Evolutionary conservation across 2,888 invertebrate species (phyloP).

Genomic region (Stramonita haemastoma): DNA sequence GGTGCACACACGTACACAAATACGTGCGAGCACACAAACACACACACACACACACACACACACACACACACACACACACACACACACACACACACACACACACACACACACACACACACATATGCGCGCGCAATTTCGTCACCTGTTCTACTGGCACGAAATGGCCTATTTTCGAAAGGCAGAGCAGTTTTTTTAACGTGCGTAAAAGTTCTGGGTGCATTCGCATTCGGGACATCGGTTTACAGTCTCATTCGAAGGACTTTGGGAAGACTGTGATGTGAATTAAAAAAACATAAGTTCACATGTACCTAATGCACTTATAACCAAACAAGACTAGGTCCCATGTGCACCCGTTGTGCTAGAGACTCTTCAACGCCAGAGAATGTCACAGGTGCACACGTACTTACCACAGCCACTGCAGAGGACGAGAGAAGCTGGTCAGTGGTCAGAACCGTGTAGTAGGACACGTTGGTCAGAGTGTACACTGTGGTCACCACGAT

Average conservation of each 20-base stretch:
- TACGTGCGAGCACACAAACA: background rate
- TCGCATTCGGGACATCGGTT: too few species aligned
- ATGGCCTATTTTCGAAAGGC: too few species aligned
- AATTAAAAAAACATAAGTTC: background rate
- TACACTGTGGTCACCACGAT: conserved; percentile 88
- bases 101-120: too few species aligned
- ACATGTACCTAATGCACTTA: background rate
- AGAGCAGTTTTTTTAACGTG: too few species aligned
- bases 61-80: too few species aligned
- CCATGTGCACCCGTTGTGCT: background rate
- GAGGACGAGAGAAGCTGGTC: conserved; percentile 85
- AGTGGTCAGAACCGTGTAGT: conserved; percentile 87
- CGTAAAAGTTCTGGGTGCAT: too few species aligned
- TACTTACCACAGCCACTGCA: conserved; percentile 87
- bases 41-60: background rate
- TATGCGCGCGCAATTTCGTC: background rate
- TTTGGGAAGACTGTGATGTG: background rate
- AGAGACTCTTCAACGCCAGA: background rate
- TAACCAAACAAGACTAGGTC: background rate
- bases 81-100: too few species aligned
- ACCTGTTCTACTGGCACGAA: too few species aligned
- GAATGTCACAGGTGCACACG: background rate
- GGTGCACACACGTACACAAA: too few species aligned
- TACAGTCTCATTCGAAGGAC: too few species aligned
- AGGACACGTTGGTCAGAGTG: conserved; percentile 90